Evolutionary conservation across 2,888 invertebrate species (phyloP).

Genomic region (Serrognathus titanus): DNA sequence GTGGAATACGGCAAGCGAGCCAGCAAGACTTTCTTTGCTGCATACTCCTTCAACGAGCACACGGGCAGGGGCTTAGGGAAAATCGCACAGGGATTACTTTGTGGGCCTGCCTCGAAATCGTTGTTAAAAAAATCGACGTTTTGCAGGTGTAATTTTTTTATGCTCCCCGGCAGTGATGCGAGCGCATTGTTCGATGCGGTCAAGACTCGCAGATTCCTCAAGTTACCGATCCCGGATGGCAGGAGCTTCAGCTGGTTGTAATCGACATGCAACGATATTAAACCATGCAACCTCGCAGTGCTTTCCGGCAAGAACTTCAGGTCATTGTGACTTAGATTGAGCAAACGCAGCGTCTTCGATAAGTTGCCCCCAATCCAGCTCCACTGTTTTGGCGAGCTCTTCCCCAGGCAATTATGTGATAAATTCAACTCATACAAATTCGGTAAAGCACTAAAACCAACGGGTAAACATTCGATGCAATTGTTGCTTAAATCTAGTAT

Average conservation of each 20-base stretch:
- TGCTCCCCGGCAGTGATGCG: conserved; percentile 57
- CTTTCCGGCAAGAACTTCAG: conserved; percentile 58
- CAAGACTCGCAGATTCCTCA: conserved; percentile 54
- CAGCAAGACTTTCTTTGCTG: conserved; percentile 55
- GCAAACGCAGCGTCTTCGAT: conserved; percentile 52
- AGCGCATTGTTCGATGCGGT: conserved; percentile 57
- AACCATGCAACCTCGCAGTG: conserved; percentile 59
- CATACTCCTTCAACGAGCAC: conserved; percentile 54
- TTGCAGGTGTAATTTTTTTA: conserved; percentile 54
- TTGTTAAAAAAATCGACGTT: conserved; percentile 59
- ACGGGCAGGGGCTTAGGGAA: conserved; percentile 44
- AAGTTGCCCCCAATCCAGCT: conserved; percentile 62
- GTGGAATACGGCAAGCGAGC: conserved; percentile 55
- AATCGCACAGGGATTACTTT: conserved; percentile 5
- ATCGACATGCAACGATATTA: conserved; percentile 63
- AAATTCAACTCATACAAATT: conserved; percentile 61
- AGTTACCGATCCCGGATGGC: conserved; percentile 64
- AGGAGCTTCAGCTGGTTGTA: conserved; percentile 58
- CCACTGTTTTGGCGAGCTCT: conserved; percentile 57
- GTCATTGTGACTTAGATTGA: conserved; percentile 65
- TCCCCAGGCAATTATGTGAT: conserved; percentile 62
- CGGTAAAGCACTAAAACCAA: conserved; percentile 63
- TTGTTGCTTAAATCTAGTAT: conserved; percentile 69
- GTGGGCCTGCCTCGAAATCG: conserved; percentile 44
- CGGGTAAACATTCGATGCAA: conserved; percentile 65